Evolutionary conservation across 2,113 vertebrate genomes (phyloP), one percentile per base, ranked within the genome.

Genomic region (Sturnus vulgaris): DNA sequence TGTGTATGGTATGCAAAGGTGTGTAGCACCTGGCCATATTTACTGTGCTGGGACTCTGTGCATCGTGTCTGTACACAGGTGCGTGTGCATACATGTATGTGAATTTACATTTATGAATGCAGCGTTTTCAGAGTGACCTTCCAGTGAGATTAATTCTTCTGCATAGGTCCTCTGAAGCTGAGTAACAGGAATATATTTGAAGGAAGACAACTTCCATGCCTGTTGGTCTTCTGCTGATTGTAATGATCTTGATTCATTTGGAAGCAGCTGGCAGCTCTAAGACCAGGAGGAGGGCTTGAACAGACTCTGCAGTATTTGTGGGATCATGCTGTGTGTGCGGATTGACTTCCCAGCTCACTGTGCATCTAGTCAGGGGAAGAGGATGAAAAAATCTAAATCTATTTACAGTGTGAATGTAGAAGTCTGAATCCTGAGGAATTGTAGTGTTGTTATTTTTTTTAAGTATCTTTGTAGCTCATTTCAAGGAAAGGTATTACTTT

Each of bases 71-170:
- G 57, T 28, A 18, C 18, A 3, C 6, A 47, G 35, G 7, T 23
- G 17, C 2, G 0, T 7, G 42, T 5, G 0, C 27, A 27, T 30
- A 15, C 17, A 2, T 11, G 19, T 37, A 5, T 0, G 0, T n/a
- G 15, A 3, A 5, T 46, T 37, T 33, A 2, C 15, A 12, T 59
- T 71, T 35, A 56, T 11, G 33, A 82, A 40, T 2, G 23, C 16
- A 27, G 6, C 3, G 20, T 69, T 86, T 89, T 66, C 30, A 72
- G 25, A 15, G 9, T 25, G 24, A 11, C 25, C 6, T 40, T 66
- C 63, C 46, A 5, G 10, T n/a, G 46, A 60, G 40, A 7, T 86
- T 82, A 31, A 49, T 61, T 30, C 23, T 66, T 17, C 20, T 44
- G 23, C 4, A 5, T 11, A 28, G 42, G 7, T 56, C 21, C 22